Percentiles rank a stretch among this genome's conserved stretches.
phyloP scores from a whole-genome alignment of 2,113 vertebrate genomes.

The Crotalus helleri region DNA sequence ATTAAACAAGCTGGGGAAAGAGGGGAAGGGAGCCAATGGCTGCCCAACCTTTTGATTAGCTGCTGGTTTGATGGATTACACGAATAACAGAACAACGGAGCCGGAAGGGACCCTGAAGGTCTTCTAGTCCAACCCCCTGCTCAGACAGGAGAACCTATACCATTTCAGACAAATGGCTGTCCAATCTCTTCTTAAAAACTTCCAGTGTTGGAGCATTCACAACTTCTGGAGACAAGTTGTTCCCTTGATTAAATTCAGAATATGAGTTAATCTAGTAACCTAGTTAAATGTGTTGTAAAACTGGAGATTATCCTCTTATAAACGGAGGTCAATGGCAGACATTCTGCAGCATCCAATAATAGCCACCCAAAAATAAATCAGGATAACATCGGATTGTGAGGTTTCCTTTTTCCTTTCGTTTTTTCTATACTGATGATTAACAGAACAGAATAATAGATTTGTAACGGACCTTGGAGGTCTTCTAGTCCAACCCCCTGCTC shows the following conservation, averaged over 20 bases:
- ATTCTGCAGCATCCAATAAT: not conserved
- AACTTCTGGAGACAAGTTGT: not conserved
- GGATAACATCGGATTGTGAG: not conserved
- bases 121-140: not conserved
- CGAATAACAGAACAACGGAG: not conserved
- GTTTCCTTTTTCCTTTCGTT: not conserved
- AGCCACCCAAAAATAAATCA: not conserved
- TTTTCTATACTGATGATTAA: not conserved
- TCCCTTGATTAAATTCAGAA: not conserved
- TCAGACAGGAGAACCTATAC: not conserved
- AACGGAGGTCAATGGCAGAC: not conserved
- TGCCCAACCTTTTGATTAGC: not conserved
- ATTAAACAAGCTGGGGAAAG: not conserved
- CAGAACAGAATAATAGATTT: not conserved
- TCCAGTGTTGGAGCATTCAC: not conserved
- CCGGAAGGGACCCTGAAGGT: not conserved
- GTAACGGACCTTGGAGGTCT: no score
- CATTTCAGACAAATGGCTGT: not conserved
- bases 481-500: not conserved
- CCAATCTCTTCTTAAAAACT: not conserved
- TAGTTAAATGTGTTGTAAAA: not conserved
- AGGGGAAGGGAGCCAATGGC: not conserved
- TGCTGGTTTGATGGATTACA: not conserved
- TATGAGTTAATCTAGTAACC: not conserved
- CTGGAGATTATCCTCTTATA: not conserved